A percentile compares a stretch with the other conserved stretches of the same genome.
phyloP scores from a whole-genome alignment of 1,140 invertebrate genomes.

The Pseudoatta argentina region DNA sequence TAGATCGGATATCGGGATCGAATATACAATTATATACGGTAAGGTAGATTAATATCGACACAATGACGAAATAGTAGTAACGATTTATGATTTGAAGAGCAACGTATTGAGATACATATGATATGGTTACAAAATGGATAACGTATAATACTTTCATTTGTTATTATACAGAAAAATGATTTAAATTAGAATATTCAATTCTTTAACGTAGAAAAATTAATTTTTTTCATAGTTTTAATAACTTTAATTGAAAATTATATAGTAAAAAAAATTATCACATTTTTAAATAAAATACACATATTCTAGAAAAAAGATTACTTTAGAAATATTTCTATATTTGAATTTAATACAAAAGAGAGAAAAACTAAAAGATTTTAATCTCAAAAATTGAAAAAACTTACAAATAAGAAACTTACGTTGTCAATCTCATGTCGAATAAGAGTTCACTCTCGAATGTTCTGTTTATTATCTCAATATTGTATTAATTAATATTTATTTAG shows the following conservation, averaged over 20 bases:
- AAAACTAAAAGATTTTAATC: background rate
- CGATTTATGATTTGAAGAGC: conserved; percentile 18
- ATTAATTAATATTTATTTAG: background rate
- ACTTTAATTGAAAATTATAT: no score
- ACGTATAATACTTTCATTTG: background rate
- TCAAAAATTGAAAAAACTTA: background rate
- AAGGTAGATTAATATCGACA: conserved; percentile 43
- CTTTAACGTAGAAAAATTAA: no score
- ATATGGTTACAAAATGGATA: background rate
- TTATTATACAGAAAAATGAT: background rate
- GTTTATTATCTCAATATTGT: background rate
- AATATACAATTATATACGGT: conserved; percentile 47
- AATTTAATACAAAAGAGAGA: background rate
- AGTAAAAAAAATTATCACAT: background rate
- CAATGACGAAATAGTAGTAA: background rate
- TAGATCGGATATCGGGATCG: conserved; percentile 45
- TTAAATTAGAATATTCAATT: background rate
- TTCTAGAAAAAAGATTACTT: background rate
- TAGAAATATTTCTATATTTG: background rate
- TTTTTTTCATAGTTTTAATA: no score
- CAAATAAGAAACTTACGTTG: background rate
- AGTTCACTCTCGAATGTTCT: no score
- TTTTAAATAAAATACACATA: background rate
- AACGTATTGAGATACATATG: background rate
- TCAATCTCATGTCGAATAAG: no score